Conservation (phyloP, 2,888 invertebrate genomes). For the Idaea aversata region DNA sequence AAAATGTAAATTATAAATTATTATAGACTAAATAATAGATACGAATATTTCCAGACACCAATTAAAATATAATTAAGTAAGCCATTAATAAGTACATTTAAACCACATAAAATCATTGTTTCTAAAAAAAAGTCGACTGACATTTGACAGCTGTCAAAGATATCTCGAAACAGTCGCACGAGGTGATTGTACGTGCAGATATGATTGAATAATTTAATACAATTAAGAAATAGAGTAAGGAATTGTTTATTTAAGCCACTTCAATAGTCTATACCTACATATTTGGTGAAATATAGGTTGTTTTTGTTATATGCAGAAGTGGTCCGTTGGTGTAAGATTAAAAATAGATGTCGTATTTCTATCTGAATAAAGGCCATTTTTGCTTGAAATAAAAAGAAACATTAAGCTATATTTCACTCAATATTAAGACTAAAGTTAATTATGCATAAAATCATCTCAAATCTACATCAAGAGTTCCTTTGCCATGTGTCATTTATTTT, state of each 20-base stretch:
- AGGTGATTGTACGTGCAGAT: not conserved
- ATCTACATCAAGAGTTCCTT: constrained; percentile 79
- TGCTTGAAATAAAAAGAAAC: not conserved
- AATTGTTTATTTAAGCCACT: not conserved
- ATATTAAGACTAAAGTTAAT: not conserved
- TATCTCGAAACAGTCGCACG: not conserved
- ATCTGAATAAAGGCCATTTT: not conserved
- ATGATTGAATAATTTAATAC: not conserved
- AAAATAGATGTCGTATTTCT: not conserved
- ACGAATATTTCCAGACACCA: not conserved
- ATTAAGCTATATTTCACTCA: not conserved
- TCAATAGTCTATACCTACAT: not conserved
- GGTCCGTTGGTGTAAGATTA: not conserved
- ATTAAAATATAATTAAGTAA: not conserved
- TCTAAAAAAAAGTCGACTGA: not conserved
- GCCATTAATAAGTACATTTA: not conserved
- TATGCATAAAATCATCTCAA: constrained; percentile 54
- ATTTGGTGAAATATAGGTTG: not conserved
- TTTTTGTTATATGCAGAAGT: not conserved
- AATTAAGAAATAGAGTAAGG: not conserved
- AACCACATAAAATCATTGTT: not conserved
- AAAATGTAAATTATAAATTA: not conserved
- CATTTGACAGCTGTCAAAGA: not conserved
- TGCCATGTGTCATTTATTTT: constrained; percentile 78
- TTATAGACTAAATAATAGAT: not conserved